Percentiles rank a stretch among this genome's conserved stretches.
These are phyloP conservation scores for Poecilia gillii DNA, from an alignment of 2,797 vertebrate genomes.

Conservation along the genomic window DNA sequence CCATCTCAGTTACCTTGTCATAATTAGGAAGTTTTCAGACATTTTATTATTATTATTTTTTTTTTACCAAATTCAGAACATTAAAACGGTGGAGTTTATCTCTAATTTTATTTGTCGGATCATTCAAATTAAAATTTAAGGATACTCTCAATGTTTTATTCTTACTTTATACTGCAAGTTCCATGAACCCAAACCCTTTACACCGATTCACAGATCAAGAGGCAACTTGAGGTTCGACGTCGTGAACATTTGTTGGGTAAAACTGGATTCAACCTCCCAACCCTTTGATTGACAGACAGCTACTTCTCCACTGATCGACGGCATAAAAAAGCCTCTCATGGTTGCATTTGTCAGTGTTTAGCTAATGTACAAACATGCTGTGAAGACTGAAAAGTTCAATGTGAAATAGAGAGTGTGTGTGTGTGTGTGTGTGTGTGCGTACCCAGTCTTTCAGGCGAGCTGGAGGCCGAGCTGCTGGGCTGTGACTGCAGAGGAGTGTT, in stretches of 20 bases:
- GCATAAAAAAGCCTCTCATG: not conserved
- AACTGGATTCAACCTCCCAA: not conserved
- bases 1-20: not conserved
- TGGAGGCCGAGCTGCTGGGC: slow-evolving; percentile 90
- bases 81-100: not conserved
- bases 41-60: no score
- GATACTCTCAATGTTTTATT: not conserved
- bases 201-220: not conserved
- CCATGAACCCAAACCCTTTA: not conserved
- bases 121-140: not conserved
- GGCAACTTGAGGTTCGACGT: not conserved
- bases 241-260: not conserved
- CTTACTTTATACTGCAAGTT: not conserved
- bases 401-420: slow-evolving; percentile 5
- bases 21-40: not conserved
- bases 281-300: not conserved
- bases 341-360: not conserved
- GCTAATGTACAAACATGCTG: not conserved
- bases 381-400: slow-evolving; percentile 7
- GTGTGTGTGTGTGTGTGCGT: slow-evolving; percentile 14
- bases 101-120: not conserved
- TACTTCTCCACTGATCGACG: not conserved
- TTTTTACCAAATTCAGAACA: not conserved
- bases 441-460: slow-evolving; percentile 90
- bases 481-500: slow-evolving; percentile 88